A percentile compares a stretch with the other conserved stretches of the same genome.
phyloP scores from a whole-genome alignment of 2,113 vertebrate genomes.

The Vanacampus margaritifer region DNA sequence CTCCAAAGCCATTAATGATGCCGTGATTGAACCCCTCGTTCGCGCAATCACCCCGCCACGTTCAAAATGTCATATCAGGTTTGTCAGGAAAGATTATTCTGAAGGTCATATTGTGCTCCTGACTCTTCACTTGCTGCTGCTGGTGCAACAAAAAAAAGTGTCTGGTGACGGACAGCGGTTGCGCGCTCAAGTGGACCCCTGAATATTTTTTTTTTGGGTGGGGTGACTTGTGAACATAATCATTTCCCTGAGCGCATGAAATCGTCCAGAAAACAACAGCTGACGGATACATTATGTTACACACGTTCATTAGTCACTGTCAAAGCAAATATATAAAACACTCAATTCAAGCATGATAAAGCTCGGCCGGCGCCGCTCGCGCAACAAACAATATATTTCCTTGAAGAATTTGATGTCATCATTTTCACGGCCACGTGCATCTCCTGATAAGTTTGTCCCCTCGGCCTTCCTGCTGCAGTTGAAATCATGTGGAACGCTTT shows the following conservation, averaged over 20 bases:
- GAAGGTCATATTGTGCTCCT: conserved; percentile 78
- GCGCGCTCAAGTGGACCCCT: conserved; percentile 12
- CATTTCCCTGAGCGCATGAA: conserved; percentile 36
- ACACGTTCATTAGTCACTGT: conserved; percentile 31
- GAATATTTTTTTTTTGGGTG: conserved; percentile 9
- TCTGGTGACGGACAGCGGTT: conserved; percentile 13
- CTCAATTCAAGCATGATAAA: conserved; percentile 16
- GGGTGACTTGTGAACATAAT: not conserved
- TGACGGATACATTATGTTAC: conserved; percentile 27
- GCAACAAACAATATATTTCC: conserved; percentile 14
- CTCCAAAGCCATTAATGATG: conserved; percentile 92
- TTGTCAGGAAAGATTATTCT: conserved; percentile 80
- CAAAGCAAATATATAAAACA: conserved; percentile 32
- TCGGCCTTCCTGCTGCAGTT: conserved; percentile 7
- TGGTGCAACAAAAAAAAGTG: not conserved
- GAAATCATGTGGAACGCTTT: conserved; percentile 38
- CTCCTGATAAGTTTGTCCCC: conserved; percentile 30
- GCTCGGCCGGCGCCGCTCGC: not conserved
- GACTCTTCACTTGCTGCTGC: conserved; percentile 7
- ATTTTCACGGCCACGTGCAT: conserved; percentile 32
- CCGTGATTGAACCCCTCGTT: conserved; percentile 91
- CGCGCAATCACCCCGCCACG: conserved; percentile 82
- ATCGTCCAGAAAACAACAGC: conserved; percentile 37
- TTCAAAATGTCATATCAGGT: conserved; percentile 92
- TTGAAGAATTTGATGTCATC: conserved; percentile 16